Evolutionary conservation across 2,113 vertebrate species (phyloP).

Genomic region (Promerops cafer): DNA sequence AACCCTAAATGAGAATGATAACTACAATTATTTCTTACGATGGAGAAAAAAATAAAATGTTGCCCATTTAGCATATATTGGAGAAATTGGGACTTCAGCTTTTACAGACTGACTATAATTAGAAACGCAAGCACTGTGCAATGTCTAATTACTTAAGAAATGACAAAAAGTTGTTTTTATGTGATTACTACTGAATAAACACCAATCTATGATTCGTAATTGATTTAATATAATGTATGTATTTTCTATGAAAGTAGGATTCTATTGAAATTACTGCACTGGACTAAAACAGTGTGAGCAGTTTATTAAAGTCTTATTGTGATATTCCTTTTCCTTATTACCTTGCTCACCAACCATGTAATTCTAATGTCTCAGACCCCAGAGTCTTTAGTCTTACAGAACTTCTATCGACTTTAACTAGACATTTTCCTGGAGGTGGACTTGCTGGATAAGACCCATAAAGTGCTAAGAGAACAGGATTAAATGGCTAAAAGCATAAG

Average conservation of each 20-base stretch:
- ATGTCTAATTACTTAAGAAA: conserved; percentile 27
- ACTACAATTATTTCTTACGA: background rate
- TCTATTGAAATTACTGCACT: background rate
- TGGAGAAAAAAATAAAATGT: background rate
- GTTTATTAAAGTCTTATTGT: conserved; percentile 13
- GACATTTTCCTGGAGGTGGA: background rate
- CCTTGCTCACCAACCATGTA: background rate
- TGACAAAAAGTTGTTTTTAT: conserved; percentile 44
- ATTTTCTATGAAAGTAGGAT: conserved; percentile 1
- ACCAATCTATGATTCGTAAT: conserved; percentile 38
- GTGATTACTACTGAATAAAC: conserved; percentile 13
- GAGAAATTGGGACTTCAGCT: conserved; percentile 17
- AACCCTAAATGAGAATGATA: conserved; percentile 2
- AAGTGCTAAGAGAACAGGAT: background rate
- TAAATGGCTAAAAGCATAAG: background rate
- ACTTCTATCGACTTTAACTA: background rate
- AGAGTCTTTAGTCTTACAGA: background rate
- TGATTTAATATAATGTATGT: background rate
- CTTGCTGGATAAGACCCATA: background rate
- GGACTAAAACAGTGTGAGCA: background rate
- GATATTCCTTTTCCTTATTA: conserved; percentile 14
- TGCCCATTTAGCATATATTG: background rate
- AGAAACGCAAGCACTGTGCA: conserved; percentile 39
- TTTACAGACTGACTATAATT: conserved; percentile 40
- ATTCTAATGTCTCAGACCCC: background rate